phyloP scores from a whole-genome alignment of 2,888 invertebrate species.

The Empis livida region DNA sequence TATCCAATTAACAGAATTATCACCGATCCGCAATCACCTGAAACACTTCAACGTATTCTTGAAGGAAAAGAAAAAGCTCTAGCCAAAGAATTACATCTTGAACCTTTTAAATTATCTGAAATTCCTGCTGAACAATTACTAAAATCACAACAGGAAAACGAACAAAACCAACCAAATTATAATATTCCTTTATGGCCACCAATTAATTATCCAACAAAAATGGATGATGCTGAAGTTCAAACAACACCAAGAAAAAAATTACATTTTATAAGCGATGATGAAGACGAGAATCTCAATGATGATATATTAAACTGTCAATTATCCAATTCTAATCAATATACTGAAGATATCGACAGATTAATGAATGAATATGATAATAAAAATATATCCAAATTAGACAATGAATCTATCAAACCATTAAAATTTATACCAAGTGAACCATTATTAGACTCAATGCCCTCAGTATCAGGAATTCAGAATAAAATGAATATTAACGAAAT shows the following conservation, averaged over 20 bases:
- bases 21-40: slow-evolving; percentile 46
- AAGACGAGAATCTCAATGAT: slow-evolving; percentile 17
- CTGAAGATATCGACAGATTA: background rate
- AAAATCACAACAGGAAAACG: slow-evolving; percentile 11
- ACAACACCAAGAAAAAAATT: slow-evolving; percentile 21
- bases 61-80: slow-evolving; percentile 58
- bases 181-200: background rate
- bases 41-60: slow-evolving; percentile 54
- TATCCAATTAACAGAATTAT: slow-evolving; percentile 13
- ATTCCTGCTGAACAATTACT: slow-evolving; percentile 20
- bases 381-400: slow-evolving; percentile 9
- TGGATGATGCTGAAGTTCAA: slow-evolving; percentile 25
- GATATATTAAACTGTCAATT: background rate
- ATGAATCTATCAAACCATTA: slow-evolving; percentile 8
- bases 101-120: slow-evolving; percentile 23
- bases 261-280: slow-evolving; percentile 15
- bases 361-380: slow-evolving; percentile 9
- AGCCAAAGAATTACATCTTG: slow-evolving; percentile 24
- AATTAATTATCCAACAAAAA: slow-evolving; percentile 5
- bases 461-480: background rate
- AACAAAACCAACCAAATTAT: too few relatives aligned
- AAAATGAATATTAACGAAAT: slow-evolving; percentile 10
- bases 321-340: too few relatives aligned
- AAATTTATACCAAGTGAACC: slow-evolving; percentile 23
- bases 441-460: slow-evolving; percentile 10